Percentiles rank a stretch among this genome's conserved stretches.
Evolutionary conservation across 2,113 vertebrate species (phyloP).

Genomic region (Nothocercus julius): DNA sequence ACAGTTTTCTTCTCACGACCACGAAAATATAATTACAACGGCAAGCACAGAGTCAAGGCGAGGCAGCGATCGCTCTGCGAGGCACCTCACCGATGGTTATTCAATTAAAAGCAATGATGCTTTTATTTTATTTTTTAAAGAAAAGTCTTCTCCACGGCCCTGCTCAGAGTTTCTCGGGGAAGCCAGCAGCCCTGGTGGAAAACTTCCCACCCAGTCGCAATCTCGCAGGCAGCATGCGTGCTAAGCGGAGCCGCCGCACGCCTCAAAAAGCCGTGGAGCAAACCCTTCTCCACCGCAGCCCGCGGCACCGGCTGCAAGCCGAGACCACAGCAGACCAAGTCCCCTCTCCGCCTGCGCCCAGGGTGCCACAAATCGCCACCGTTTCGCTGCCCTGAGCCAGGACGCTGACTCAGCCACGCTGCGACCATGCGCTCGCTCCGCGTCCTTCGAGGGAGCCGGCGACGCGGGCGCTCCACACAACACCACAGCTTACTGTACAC

Average conservation of each 20-base stretch:
- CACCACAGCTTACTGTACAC: no score
- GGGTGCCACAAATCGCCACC: no score
- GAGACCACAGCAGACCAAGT: background rate
- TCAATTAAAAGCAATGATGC: conserved; percentile 14
- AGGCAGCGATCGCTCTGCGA: background rate
- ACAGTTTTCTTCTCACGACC: conserved; percentile 2
- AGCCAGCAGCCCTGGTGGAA: background rate
- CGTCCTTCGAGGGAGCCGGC: no score
- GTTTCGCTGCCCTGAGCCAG: no score
- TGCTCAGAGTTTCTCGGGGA: background rate
- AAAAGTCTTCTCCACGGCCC: background rate
- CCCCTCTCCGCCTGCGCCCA: background rate
- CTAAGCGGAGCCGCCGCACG: background rate
- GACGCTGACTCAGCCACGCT: no score
- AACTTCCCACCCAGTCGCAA: background rate
- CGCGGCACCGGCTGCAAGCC: background rate
- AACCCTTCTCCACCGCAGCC: no score
- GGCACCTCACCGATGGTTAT: background rate
- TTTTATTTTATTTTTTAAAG: conserved; percentile 45
- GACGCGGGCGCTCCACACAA: no score
- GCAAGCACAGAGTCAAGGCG: background rate
- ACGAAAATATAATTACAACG: conserved; percentile 18
- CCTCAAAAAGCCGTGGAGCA: background rate
- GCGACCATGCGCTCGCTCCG: no score
- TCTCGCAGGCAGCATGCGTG: background rate